Evolutionary conservation across 2,888 invertebrate genomes (phyloP).

Genomic region (Drosophila stalkeri): DNA sequence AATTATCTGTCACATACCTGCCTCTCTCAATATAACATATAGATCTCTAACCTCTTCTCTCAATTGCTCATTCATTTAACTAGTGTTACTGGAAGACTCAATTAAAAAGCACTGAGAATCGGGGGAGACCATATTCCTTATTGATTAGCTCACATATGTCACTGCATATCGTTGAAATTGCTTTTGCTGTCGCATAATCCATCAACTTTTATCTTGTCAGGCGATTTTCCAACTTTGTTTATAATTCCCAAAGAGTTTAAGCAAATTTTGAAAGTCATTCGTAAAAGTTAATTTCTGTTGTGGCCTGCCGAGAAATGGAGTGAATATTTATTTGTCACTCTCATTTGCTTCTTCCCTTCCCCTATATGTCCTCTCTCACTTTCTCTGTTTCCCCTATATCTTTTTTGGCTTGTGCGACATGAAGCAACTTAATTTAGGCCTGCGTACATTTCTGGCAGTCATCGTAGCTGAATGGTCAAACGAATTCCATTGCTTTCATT

Average conservation of each 20-base stretch:
- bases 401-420: background rate
- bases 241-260: constrained; percentile 4
- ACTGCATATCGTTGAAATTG: background rate
- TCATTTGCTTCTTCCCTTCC: background rate
- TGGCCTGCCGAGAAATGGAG: background rate
- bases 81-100: background rate
- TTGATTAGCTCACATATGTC: background rate
- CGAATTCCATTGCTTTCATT: constrained; percentile 15
- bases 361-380: no score
- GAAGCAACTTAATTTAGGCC: constrained; percentile 13
- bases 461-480: constrained; percentile 41
- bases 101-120: background rate
- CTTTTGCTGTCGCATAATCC: background rate
- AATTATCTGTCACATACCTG: background rate
- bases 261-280: constrained; percentile 1
- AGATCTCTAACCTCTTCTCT: background rate
- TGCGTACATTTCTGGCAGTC: constrained; percentile 25
- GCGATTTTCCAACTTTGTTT: background rate
- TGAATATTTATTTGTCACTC: background rate
- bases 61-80: background rate
- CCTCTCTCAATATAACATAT: background rate
- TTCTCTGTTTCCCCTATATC: no score
- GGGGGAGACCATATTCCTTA: no score
- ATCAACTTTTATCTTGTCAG: background rate
- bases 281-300: background rate